Base-by-base conservation (phyloP, 2,113 vertebrate genomes). In the Cyprinodon brontotheroides region DNA sequence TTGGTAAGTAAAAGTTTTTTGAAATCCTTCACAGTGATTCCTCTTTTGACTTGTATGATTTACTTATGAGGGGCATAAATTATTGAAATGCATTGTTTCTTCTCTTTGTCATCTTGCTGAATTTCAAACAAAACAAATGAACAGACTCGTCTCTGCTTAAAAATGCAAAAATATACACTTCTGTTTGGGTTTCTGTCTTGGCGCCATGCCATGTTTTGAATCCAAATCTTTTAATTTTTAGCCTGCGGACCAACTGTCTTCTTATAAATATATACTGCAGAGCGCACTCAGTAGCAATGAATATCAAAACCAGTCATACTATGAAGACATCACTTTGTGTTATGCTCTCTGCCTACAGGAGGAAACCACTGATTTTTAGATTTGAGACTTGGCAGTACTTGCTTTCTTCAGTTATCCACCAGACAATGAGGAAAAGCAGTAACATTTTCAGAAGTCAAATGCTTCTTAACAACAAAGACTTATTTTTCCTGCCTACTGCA, bases 401-500 rank as follows among this genome's bases (percentile, higher is more conserved):
- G 13, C 13, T 17, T 17, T 53, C 6, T 15, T 14, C 20, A 5
- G 48, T 53, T 53, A 20, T 17, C 4, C 48, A n/a, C 50, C 17
- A 57, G 50, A 2, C 50, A 9, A 20, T 45, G 43, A n/a, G 50
- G 50, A 20, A 20, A 57, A 57, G 50, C 50, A n/a, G 50, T 53
- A n/a, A n/a, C 3, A 57, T 10, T 57, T 57, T n/a, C 14, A 20
- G n/a, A 57, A 57, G 50, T 57, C 50, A n/a, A 57, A 57, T 57
- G 20, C 20, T n/a, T 57, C 50, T 57, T 57, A 13, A 59, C 38
- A 4, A 20, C 53, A 9, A 40, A 40, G 50, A 40, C 63, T 3
- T 68, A 80, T 82, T 75, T 66, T 78, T 77, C 63, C 77, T 59
- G 60, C 53, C 13, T 61, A 38, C 73, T 70, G 81, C 68, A 70